phyloP scores from a whole-genome alignment of 2,113 vertebrate genomes.

The Cyprinodon variegatus region DNA sequence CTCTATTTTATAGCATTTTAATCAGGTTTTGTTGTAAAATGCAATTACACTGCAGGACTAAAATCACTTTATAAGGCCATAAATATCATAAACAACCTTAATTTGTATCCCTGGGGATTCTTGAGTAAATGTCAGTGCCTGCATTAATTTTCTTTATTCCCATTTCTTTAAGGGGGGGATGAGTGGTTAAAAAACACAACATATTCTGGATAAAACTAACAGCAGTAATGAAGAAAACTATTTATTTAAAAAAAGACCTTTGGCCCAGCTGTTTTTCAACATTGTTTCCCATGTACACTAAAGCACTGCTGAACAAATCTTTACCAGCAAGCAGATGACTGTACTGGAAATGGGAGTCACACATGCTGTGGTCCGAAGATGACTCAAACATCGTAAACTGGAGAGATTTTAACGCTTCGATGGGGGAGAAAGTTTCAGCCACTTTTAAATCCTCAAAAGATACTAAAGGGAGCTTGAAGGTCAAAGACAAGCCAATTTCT shows the following conservation, averaged over 20 bases:
- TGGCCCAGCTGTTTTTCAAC: slow-evolving; percentile 38
- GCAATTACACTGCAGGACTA: not conserved
- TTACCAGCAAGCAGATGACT: slow-evolving; percentile 55
- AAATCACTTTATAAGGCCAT: not conserved
- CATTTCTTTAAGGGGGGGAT: slow-evolving; percentile 13
- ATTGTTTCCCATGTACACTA: slow-evolving; percentile 47
- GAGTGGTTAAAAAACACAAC: slow-evolving; percentile 12
- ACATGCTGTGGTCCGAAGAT: slow-evolving; percentile 39
- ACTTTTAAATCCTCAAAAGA: slow-evolving; percentile 16
- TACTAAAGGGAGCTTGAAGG: slow-evolving; percentile 16
- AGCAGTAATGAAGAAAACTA: slow-evolving; percentile 29
- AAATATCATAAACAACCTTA: slow-evolving; percentile 23
- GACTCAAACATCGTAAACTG: slow-evolving; percentile 46
- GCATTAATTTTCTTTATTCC: slow-evolving; percentile 10
- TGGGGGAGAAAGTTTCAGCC: slow-evolving; percentile 3
- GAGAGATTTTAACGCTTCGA: slow-evolving; percentile 25
- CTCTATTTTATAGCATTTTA: slow-evolving; percentile 7
- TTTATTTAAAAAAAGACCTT: slow-evolving; percentile 59
- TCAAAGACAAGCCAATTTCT: not conserved
- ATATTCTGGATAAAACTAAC: slow-evolving; percentile 33
- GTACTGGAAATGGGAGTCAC: slow-evolving; percentile 51
- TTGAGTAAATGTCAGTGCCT: not conserved
- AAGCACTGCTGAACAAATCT: slow-evolving; percentile 42
- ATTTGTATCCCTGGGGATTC: slow-evolving; percentile 9
- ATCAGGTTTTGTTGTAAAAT: not conserved